Base-by-base conservation (phyloP, 2,888 invertebrate species). In the Miltochrista miniata region DNA sequence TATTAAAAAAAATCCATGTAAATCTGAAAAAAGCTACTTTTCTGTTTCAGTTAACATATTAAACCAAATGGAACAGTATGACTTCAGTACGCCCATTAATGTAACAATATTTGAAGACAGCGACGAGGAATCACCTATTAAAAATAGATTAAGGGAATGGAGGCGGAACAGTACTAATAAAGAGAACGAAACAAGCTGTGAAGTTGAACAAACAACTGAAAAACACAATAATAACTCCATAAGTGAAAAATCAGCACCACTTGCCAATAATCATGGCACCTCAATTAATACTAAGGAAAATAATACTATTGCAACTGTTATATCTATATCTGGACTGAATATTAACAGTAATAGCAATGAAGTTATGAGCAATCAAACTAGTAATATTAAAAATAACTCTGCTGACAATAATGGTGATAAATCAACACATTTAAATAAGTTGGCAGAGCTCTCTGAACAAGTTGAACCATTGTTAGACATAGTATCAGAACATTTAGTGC, bases 71-170 rank as follows among this genome's bases (percentile, higher is more conserved):
- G 62, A 60, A 5, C 45, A 62, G 3, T 79, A 56, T 56, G 71
- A 80, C 54, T 77, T 78, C 49, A 71, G 42, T 15, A n/a, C 29
- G 15, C 73, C 76, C 24, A 56, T 77, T 2, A 43, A 56, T n/a
- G 65, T 68, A 42, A 70, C 67, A 38, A 50, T 63, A 44, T 66
- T 66, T 55, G 76, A 74, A 50, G 78, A 78, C 13, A 64, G 56
- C 31, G 70, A 74, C 14, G 68, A 71, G 13, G 66, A 72, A n/a
- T 11, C 11, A 9, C n/a, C 42, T n/a, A 13, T 31, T 29, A 24
- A 48, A 40, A 51, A 39, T 37, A 7, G 9, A 38, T 37, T 13
- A 5, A 48, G 14, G 40, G 45, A 50, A 37, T 15, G 13, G 18
- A 31, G 11, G 14, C 1, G 12, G 13, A 46, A 36, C 24, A 10